Evolutionary conservation across 2,888 invertebrate species (phyloP).

Genomic region (Clunio marinus): DNA sequence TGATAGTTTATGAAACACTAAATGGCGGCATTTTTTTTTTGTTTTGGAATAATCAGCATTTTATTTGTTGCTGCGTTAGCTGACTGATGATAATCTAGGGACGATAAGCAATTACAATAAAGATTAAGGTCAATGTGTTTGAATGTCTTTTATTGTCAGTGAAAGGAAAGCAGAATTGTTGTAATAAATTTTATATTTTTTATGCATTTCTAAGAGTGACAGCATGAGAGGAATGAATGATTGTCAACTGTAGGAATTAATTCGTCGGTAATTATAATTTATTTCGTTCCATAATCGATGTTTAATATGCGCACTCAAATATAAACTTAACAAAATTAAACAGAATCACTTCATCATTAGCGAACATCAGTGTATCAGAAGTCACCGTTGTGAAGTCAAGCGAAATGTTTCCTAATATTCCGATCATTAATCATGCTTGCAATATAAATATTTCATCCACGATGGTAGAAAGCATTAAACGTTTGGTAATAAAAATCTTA

Average conservation of each 20-base stretch:
- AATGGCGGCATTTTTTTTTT: conserved; percentile 29
- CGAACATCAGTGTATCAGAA: not conserved
- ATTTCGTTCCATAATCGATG: too few relatives aligned
- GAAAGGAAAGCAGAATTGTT: too few relatives aligned
- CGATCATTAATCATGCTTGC: conserved; percentile 33
- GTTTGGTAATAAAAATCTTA: not conserved
- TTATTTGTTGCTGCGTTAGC: not conserved
- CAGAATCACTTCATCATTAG: not conserved
- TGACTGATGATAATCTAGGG: not conserved
- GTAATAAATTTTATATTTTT: too few relatives aligned
- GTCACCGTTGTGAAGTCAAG: conserved; percentile 3
- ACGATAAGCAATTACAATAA: conserved; percentile 1
- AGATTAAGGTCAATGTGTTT: not conserved
- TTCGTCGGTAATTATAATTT: too few relatives aligned
- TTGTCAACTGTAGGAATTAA: too few relatives aligned
- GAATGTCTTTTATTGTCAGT: conserved; percentile 17
- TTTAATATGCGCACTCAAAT: too few relatives aligned
- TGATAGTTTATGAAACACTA: conserved; percentile 35
- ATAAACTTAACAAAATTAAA: conserved; percentile 2
- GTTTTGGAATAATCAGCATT: conserved; percentile 1
- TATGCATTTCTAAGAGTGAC: too few relatives aligned
- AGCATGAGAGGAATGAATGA: too few relatives aligned
- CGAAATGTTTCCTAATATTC: conserved; percentile 3
- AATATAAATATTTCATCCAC: conserved; percentile 18
- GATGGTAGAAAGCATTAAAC: not conserved